Conservation (phyloP, 92 coral and sea anemone species). For the Actinernus sp. region DNA sequence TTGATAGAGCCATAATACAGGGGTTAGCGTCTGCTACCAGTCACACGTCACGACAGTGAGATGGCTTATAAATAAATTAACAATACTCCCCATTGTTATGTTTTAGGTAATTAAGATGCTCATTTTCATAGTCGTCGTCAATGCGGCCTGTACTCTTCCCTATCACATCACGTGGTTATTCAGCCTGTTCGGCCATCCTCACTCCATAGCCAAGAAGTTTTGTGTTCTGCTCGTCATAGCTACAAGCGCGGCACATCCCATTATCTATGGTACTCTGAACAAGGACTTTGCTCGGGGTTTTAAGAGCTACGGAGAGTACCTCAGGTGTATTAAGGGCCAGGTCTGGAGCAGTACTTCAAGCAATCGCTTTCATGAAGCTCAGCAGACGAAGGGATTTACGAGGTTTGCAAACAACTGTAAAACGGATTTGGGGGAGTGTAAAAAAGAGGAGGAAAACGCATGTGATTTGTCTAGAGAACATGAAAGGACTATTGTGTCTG, state of each 20-base stretch:
- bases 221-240: conserved; percentile 86
- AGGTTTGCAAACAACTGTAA: too few relatives aligned
- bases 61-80: too few relatives aligned
- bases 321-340: conserved; percentile 9
- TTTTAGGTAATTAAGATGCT: conserved; percentile 81
- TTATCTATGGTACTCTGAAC: conserved; percentile 85
- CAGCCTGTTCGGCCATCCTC: conserved; percentile 79
- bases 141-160: conserved; percentile 79
- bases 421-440: too few relatives aligned
- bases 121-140: conserved; percentile 77
- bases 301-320: conserved; percentile 16
- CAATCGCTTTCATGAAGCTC: too few relatives aligned
- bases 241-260: conserved; percentile 90
- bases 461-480: neutral
- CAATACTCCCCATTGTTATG: too few relatives aligned
- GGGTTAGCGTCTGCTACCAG: too few relatives aligned
- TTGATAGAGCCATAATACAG: too few relatives aligned
- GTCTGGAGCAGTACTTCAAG: neutral
- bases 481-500: neutral
- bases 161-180: conserved; percentile 92
- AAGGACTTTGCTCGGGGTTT: conserved; percentile 81
- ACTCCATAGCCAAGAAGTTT: conserved; percentile 87
- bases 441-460: neutral
- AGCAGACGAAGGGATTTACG: too few relatives aligned
- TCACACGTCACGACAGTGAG: too few relatives aligned